These are phyloP conservation scores for Lasioglossum leucozonium DNA, from an alignment of 2,888 invertebrate genomes.

Conservation along the genomic window DNA sequence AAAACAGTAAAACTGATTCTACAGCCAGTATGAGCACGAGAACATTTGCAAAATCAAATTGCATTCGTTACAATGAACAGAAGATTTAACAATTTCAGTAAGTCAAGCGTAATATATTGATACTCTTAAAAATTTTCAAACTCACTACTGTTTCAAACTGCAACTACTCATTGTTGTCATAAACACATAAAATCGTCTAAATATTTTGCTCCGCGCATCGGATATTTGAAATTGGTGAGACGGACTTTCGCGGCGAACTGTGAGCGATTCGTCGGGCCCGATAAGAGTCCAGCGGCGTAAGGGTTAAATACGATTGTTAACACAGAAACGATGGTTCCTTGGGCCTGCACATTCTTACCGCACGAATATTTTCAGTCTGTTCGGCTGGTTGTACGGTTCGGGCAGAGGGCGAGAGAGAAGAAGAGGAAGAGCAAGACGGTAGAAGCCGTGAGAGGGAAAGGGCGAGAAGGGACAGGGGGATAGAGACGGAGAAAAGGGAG, in stretches of 20 bases:
- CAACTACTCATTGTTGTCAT: no score
- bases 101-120: no score
- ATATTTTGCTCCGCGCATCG: not conserved
- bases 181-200: no score
- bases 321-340: not conserved
- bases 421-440: not conserved
- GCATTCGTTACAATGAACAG: no score
- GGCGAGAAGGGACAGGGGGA: not conserved
- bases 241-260: not conserved
- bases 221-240: not conserved
- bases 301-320: conserved; percentile 13
- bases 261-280: not conserved
- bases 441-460: not conserved
- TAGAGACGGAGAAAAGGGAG: conserved; percentile 27
- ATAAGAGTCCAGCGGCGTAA: not conserved
- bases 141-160: no score
- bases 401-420: not conserved
- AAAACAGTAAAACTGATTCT: no score
- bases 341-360: not conserved
- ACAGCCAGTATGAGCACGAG: no score
- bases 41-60: no score
- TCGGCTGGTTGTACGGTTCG: not conserved
- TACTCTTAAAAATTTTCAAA: no score
- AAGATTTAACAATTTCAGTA: no score
- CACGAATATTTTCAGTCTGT: conserved; percentile 15